These are phyloP conservation scores for Ptyas mucosa DNA, from an alignment of 2,113 vertebrate genomes.

Conservation along the genomic window DNA sequence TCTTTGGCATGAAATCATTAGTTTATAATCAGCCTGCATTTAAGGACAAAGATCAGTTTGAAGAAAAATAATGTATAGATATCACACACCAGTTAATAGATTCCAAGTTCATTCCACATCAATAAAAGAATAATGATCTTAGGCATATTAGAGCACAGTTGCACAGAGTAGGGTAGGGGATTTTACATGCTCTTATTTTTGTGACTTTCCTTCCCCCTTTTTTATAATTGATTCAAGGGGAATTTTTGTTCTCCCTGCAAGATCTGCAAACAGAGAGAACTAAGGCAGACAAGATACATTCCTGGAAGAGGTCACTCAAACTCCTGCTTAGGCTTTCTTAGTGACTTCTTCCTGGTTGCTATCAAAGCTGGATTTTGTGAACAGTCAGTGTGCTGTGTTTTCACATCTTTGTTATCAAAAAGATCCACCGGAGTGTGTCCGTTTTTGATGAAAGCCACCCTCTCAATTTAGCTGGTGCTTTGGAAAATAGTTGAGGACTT, in stretches of 20 bases:
- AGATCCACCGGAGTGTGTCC: not conserved
- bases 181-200: not conserved
- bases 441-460: not conserved
- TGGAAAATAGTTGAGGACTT: too few species aligned
- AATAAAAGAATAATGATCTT: not conserved
- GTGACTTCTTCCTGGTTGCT: not conserved
- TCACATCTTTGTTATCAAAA: not conserved
- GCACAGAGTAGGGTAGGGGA: not conserved
- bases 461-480: not conserved
- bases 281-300: not conserved
- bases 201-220: not conserved
- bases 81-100: not conserved
- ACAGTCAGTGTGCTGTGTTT: not conserved
- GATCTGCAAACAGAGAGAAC: not conserved
- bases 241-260: not conserved
- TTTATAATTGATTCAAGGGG: not conserved
- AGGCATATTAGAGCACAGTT: not conserved
- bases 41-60: not conserved
- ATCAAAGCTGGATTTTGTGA: not conserved
- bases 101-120: not conserved
- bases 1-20: not conserved
- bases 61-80: not conserved
- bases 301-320: not conserved
- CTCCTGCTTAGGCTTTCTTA: not conserved
- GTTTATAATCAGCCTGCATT: not conserved